phyloP scores from a whole-genome alignment of 2,888 invertebrate species.

The Erynnis tages region DNA sequence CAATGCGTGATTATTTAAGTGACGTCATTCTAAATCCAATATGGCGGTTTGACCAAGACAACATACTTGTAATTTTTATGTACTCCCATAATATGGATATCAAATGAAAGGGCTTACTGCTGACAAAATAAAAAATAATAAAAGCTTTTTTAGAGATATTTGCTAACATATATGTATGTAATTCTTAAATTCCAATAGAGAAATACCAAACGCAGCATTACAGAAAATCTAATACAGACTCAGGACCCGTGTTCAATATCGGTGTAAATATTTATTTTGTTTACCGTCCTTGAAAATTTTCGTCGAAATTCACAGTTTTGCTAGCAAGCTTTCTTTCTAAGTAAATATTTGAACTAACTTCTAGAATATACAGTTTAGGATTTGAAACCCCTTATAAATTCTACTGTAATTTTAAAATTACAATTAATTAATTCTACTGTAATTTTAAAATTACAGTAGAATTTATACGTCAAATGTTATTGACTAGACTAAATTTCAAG shows the following conservation, averaged over 20 bases:
- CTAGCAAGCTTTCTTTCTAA: background rate
- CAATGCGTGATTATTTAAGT: too few species aligned
- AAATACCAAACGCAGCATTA: background rate
- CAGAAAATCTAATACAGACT: background rate
- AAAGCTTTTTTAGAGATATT: too few species aligned
- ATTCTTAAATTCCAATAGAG: background rate
- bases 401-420: background rate
- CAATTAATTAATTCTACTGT: background rate
- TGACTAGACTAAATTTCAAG: too few species aligned
- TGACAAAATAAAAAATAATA: too few species aligned
- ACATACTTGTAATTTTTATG: too few species aligned
- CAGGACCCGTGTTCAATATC: background rate
- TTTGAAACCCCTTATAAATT: background rate
- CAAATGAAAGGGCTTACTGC: too few species aligned
- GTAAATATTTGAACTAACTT: constrained; percentile 9
- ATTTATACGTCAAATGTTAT: too few species aligned
- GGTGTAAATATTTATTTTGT: constrained; percentile 8
- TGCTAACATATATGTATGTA: background rate
- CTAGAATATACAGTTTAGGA: constrained; percentile 1
- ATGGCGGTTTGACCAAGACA: too few species aligned
- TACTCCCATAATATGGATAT: too few species aligned
- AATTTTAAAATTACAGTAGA: background rate
- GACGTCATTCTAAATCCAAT: too few species aligned
- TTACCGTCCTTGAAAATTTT: constrained; percentile 9
- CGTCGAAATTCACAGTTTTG: background rate